Percentiles rank a stretch among this genome's conserved stretches.
These are phyloP conservation scores for Xanthia icteritia DNA, from an alignment of 2,888 invertebrate genomes.

Conservation along the genomic window DNA sequence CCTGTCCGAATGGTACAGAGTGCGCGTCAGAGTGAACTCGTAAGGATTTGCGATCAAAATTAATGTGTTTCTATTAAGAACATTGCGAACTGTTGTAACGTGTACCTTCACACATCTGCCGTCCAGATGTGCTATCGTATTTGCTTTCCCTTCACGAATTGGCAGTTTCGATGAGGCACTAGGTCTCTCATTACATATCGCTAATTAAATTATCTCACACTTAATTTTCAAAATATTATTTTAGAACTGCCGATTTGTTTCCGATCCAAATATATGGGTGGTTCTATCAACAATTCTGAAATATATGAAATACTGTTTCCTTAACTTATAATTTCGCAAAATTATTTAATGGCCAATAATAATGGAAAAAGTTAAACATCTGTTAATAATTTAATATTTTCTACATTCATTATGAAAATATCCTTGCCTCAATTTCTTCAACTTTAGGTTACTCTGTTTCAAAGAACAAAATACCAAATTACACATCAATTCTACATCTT, in stretches of 20 bases:
- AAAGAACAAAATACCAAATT: conserved; percentile 44
- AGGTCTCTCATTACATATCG: conserved; percentile 61
- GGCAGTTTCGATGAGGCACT: conserved; percentile 81
- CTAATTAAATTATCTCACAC: conserved; percentile 52
- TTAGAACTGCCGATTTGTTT: conserved; percentile 86
- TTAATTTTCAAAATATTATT: conserved; percentile 56
- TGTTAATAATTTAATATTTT: conserved; percentile 13
- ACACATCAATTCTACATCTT: conserved; percentile 62
- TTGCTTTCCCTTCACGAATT: conserved; percentile 86
- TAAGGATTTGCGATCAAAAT: conserved; percentile 92
- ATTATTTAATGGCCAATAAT: conserved; percentile 25
- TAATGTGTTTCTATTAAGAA: conserved; percentile 88
- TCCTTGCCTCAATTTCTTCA: conserved; percentile 27
- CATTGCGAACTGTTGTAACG: conserved; percentile 88
- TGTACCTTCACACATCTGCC: conserved; percentile 89
- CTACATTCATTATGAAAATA: conserved; percentile 18
- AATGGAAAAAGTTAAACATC: conserved; percentile 21
- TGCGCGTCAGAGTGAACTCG: conserved; percentile 96
- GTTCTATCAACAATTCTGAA: conserved; percentile 80
- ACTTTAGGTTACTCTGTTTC: conserved; percentile 44
- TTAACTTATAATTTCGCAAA: conserved; percentile 51
- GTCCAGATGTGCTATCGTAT: conserved; percentile 88
- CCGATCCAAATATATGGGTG: conserved; percentile 76
- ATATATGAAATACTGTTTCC: conserved; percentile 61
- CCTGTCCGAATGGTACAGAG: conserved; percentile 95